Conservation (phyloP, 2,797 vertebrate species). For the Melanotaenia boesemani region DNA sequence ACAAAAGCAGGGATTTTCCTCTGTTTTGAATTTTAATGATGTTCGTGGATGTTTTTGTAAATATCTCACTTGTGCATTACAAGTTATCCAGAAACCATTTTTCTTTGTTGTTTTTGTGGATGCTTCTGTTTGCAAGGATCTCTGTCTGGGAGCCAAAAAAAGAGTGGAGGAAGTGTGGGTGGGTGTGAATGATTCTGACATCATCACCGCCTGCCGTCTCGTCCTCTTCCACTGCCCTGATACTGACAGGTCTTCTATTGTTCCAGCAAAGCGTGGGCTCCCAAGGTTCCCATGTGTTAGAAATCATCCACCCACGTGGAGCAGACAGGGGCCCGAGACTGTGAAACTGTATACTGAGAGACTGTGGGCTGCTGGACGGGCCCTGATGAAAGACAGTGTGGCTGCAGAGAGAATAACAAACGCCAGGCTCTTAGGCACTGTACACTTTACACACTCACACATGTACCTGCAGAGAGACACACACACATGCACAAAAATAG, state of each 20-base stretch:
- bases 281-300: slow-evolving; percentile 87
- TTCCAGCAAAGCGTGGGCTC: slow-evolving; percentile 81
- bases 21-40: not conserved
- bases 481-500: slow-evolving; percentile 33
- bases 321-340: slow-evolving; percentile 79
- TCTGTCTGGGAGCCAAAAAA: slow-evolving; percentile 35
- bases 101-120: not conserved
- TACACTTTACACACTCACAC: slow-evolving; percentile 47
- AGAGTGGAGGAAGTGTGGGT: slow-evolving; percentile 68
- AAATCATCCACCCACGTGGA: slow-evolving; percentile 88
- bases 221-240: slow-evolving; percentile 70
- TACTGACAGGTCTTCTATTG: slow-evolving; percentile 86
- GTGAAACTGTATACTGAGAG: slow-evolving; percentile 83
- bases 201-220: slow-evolving; percentile 75
- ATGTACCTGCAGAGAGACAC: slow-evolving; percentile 48
- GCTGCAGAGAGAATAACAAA: slow-evolving; percentile 81
- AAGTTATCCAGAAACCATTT: not conserved
- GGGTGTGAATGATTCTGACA: slow-evolving; percentile 82
- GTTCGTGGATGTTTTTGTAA: not conserved
- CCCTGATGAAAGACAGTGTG: slow-evolving; percentile 87
- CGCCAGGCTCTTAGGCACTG: slow-evolving; percentile 77
- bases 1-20: not conserved
- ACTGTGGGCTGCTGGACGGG: slow-evolving; percentile 81
- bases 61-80: not conserved
- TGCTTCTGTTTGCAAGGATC: slow-evolving; percentile 49